Evolutionary conservation across 2,113 vertebrate species (phyloP).

Genomic region (Mirounga angustirostris): DNA sequence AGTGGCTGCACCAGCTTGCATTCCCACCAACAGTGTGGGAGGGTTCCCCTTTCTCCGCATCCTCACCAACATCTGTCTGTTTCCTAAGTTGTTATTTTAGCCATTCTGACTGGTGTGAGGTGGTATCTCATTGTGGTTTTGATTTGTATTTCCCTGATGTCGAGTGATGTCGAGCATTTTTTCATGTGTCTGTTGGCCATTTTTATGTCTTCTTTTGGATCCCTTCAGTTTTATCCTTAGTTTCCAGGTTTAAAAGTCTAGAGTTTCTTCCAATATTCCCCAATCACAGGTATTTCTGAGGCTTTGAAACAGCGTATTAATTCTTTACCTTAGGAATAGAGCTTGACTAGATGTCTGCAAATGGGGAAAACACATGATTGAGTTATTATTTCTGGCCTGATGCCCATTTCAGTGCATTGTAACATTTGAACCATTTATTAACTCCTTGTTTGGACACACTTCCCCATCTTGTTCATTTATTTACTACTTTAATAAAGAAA

Average conservation of each 20-base stretch:
- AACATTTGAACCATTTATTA: neutral
- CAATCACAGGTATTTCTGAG: neutral
- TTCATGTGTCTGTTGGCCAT: neutral
- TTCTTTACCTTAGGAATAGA: neutral
- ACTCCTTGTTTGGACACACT: neutral
- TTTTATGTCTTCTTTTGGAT: neutral
- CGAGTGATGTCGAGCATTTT: neutral
- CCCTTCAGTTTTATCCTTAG: neutral
- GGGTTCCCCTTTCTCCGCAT: too few relatives aligned
- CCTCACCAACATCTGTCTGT: too few relatives aligned
- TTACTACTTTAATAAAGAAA: neutral
- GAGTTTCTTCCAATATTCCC: neutral
- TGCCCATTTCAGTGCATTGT: neutral
- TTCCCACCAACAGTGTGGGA: too few relatives aligned
- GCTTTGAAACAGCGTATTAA: neutral
- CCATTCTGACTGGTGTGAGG: too few relatives aligned
- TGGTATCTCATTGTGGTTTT: neutral
- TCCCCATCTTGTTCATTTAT: neutral
- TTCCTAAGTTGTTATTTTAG: too few relatives aligned
- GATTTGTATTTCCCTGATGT: neutral
- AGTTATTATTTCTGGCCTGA: neutral
- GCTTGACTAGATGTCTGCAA: neutral
- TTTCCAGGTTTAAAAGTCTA: neutral
- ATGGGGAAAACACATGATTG: neutral
- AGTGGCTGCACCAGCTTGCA: too few relatives aligned